Evolutionary conservation across 2,113 vertebrate species (phyloP).

Genomic region (Eudyptes chrysolophus): DNA sequence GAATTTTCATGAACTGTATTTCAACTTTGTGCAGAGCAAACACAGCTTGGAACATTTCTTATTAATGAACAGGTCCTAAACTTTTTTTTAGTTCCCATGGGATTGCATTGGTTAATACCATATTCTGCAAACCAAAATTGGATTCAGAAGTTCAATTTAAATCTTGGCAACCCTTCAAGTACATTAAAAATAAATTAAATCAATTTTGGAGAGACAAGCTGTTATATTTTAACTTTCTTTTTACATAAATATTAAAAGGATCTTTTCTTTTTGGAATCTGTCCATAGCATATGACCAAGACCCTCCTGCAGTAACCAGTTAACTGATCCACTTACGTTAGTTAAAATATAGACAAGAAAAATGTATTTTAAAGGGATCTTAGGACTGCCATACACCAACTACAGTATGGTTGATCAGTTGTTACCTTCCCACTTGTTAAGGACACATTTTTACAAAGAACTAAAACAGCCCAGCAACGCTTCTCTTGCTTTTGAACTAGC

Average conservation of each 20-base stretch:
- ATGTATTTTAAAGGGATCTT: neutral
- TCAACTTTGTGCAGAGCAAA: neutral
- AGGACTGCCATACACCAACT: neutral
- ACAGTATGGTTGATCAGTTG: neutral
- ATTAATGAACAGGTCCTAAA: conserved; percentile 4
- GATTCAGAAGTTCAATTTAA: conserved; percentile 64
- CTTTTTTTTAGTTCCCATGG: neutral
- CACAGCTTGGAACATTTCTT: neutral
- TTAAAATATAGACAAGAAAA: neutral
- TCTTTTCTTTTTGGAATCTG: neutral
- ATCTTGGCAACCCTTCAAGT: conserved; percentile 51
- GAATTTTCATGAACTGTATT: neutral
- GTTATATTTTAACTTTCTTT: conserved; percentile 40
- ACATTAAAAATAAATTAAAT: conserved; percentile 66
- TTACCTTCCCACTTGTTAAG: neutral
- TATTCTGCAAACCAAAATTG: conserved; percentile 21
- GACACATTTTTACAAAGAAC: neutral
- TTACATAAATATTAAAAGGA: neutral
- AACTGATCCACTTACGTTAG: neutral
- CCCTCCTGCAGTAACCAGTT: neutral
- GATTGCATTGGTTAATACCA: neutral
- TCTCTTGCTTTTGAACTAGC: neutral
- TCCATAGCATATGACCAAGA: neutral
- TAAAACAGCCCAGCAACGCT: neutral
- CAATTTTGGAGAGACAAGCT: neutral